Percentiles rank a stretch among this genome's conserved stretches.
Conservation (phyloP, 2,113 vertebrate species). For the Accipiter virgatus region DNA sequence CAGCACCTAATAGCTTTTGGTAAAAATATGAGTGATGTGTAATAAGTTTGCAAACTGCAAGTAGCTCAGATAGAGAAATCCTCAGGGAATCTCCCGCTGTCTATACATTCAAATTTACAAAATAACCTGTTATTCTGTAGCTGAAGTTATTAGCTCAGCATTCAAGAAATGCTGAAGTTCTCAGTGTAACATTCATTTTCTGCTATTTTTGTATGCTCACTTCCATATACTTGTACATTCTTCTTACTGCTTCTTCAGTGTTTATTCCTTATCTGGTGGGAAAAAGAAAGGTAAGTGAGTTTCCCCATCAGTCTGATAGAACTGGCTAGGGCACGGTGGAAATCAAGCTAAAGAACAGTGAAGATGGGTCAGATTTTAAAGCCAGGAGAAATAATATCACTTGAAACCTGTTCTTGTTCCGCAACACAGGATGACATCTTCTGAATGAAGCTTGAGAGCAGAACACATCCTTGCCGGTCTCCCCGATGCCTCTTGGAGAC, state of each 20-base stretch:
- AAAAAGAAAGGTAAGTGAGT: background rate
- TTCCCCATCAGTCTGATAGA: background rate
- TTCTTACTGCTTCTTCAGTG: background rate
- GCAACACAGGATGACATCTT: background rate
- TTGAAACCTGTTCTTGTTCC: background rate
- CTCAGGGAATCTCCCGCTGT: background rate
- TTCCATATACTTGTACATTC: background rate
- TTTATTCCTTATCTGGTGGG: background rate
- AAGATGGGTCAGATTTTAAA: background rate
- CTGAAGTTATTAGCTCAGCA: background rate
- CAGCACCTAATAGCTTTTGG: background rate
- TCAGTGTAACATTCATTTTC: background rate
- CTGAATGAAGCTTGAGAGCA: background rate
- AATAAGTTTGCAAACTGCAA: background rate
- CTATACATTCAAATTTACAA: background rate
- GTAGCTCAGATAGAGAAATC: background rate
- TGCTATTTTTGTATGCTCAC: background rate
- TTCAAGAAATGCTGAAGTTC: background rate
- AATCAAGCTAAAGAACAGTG: background rate
- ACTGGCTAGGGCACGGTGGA: background rate
- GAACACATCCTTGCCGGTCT: background rate
- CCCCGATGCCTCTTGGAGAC: background rate
- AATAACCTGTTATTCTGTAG: background rate
- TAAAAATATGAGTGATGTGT: background rate
- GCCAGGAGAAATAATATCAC: background rate